These are phyloP conservation scores for Glaucomys volans DNA, from an alignment of 2,113 vertebrate genomes.

Conservation along the genomic window DNA sequence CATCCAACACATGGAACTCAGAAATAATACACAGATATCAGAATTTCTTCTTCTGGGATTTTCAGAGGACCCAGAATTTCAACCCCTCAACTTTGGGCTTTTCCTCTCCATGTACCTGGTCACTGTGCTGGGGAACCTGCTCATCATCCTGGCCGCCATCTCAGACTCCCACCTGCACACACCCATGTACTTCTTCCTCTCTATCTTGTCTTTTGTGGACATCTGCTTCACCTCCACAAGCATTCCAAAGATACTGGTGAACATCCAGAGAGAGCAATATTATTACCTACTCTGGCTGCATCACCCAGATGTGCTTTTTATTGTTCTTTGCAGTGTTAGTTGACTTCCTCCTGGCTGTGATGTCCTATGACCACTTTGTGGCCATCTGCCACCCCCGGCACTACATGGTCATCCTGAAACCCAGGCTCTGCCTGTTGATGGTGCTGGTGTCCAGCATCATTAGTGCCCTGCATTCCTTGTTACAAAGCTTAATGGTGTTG, in stretches of 20 bases:
- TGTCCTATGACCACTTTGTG: neutral
- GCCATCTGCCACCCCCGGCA: neutral
- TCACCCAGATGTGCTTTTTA: neutral
- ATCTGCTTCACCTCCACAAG: neutral
- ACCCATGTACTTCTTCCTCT: neutral
- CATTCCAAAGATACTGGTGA: neutral
- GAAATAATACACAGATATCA: neutral
- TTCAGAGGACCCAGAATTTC: neutral
- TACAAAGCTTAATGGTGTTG: neutral
- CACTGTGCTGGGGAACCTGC: neutral
- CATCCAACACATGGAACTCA: neutral
- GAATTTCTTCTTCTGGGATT: conserved; percentile 58
- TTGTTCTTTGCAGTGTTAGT: neutral
- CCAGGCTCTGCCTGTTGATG: neutral
- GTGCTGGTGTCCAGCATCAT: neutral
- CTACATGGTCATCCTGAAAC: neutral
- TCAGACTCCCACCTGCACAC: neutral
- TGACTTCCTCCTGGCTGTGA: neutral
- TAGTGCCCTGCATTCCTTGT: neutral
- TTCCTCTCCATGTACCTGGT: neutral
- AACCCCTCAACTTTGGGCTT: neutral
- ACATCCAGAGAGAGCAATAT: neutral
- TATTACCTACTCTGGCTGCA: neutral
- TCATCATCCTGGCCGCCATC: neutral
- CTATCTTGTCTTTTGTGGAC: neutral